Conservation (phyloP, 2,113 vertebrate genomes). For the Panthera uncia region DNA sequence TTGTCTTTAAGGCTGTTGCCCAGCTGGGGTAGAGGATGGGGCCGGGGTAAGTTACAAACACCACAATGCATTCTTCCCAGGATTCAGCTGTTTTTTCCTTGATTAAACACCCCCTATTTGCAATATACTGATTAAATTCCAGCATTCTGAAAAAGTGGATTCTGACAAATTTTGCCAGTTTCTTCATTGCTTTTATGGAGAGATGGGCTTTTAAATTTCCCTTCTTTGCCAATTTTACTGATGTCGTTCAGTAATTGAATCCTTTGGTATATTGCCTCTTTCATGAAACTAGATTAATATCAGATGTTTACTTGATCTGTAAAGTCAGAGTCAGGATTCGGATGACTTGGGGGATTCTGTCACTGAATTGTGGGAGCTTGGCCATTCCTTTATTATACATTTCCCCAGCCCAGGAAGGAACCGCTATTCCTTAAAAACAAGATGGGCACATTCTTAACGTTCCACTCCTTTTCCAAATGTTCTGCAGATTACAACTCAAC, state of each 20-base stretch:
- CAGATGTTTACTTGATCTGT: background rate
- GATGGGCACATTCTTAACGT: background rate
- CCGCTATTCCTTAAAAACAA: background rate
- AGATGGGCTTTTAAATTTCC: background rate
- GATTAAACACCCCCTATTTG: background rate
- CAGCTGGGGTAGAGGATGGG: background rate
- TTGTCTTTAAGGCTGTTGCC: background rate
- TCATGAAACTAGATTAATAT: background rate
- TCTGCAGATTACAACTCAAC: background rate
- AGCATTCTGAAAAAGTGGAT: background rate
- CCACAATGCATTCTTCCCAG: background rate
- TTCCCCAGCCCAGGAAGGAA: background rate
- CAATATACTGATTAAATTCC: background rate
- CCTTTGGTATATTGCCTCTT: background rate
- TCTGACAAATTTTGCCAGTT: background rate
- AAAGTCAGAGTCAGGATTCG: background rate
- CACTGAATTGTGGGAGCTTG: background rate
- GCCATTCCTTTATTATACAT: background rate
- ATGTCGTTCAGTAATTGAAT: background rate
- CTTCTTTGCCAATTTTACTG: background rate
- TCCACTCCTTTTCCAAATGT: background rate
- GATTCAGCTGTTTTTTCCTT: background rate
- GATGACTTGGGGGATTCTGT: background rate
- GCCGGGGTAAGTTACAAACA: background rate
- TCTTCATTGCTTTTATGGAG: background rate